These are phyloP conservation scores for Omphaloscelis lunosa DNA, from an alignment of 2,888 invertebrate genomes.

Conservation along the genomic window DNA sequence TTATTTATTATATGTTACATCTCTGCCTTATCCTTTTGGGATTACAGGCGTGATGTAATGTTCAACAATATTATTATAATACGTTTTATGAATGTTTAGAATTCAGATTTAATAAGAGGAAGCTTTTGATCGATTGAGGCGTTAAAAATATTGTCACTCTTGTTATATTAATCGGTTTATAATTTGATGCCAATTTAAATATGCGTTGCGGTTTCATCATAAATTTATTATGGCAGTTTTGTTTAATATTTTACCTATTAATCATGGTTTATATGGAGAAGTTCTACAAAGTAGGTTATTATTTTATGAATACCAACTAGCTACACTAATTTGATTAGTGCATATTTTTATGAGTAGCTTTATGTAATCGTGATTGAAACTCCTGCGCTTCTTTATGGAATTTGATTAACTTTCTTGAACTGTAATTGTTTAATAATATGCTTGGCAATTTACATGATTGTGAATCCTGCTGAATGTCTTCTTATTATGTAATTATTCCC, in stretches of 20 bases:
- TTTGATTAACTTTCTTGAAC: constrained; percentile 16
- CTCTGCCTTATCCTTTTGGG: neutral
- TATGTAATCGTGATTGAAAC: constrained; percentile 17
- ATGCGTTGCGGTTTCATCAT: constrained; percentile 7
- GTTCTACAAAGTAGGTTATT: neutral
- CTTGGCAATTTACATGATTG: constrained; percentile 5
- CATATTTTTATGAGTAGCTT: constrained; percentile 8
- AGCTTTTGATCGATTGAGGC: constrained; percentile 47
- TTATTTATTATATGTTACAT: no score
- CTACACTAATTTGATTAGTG: constrained; percentile 17
- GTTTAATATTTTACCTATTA: neutral
- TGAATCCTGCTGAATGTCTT: neutral
- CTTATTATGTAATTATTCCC: neutral
- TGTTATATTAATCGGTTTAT: constrained; percentile 18
- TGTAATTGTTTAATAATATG: constrained; percentile 12
- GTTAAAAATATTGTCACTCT: constrained; percentile 36
- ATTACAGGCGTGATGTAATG: no score
- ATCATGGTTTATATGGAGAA: constrained; percentile 8
- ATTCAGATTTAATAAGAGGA: constrained; percentile 26
- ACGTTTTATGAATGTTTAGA: neutral
- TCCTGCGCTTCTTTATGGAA: neutral
- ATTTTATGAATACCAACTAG: constrained; percentile 4
- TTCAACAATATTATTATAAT: no score
- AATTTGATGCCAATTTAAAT: constrained; percentile 16
- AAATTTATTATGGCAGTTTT: constrained; percentile 8